Conservation (phyloP, 2,888 invertebrate genomes). For the Dryococelus australis region DNA sequence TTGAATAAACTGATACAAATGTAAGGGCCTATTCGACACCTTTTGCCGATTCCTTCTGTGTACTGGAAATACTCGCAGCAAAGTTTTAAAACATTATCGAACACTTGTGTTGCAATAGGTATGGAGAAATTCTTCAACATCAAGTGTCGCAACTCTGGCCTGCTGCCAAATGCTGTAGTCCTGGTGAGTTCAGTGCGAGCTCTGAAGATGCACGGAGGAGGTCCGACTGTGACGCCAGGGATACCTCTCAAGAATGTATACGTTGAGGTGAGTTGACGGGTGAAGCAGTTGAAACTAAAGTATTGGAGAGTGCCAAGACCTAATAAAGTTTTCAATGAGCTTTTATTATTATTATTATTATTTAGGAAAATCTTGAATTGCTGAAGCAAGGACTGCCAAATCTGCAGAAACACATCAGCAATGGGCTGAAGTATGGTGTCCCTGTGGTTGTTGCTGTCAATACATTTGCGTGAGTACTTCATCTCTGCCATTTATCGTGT, state of each 20-base stretch:
- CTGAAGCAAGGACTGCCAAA: conserved; percentile 88
- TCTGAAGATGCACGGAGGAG: conserved; percentile 99
- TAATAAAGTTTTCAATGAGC: background rate
- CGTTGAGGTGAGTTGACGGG: conserved; percentile 57
- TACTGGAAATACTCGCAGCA: too few relatives aligned
- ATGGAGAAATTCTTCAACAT: conserved; percentile 99
- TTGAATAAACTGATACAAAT: too few relatives aligned
- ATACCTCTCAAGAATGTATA: conserved; percentile 86
- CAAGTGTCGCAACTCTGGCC: conserved; percentile 90
- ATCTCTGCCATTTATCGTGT: background rate
- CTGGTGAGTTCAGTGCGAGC: conserved; percentile 93
- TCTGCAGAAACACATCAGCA: conserved; percentile 91
- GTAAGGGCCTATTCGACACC: too few relatives aligned
- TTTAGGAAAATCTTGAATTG: conserved; percentile 89
- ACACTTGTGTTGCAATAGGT: conserved; percentile 60
- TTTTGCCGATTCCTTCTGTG: too few relatives aligned
- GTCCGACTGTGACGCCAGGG: conserved; percentile 86
- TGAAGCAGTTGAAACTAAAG: background rate
- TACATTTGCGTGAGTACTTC: conserved; percentile 72
- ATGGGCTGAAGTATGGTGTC: conserved; percentile 86
- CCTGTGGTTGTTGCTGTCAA: conserved; percentile 96
- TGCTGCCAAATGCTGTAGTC: conserved; percentile 87
- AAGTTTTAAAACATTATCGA: background rate
- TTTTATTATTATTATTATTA: background rate
- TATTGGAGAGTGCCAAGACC: background rate